Evolutionary conservation across 2,797 vertebrate species (phyloP).

Genomic region (Natrix natrix): DNA sequence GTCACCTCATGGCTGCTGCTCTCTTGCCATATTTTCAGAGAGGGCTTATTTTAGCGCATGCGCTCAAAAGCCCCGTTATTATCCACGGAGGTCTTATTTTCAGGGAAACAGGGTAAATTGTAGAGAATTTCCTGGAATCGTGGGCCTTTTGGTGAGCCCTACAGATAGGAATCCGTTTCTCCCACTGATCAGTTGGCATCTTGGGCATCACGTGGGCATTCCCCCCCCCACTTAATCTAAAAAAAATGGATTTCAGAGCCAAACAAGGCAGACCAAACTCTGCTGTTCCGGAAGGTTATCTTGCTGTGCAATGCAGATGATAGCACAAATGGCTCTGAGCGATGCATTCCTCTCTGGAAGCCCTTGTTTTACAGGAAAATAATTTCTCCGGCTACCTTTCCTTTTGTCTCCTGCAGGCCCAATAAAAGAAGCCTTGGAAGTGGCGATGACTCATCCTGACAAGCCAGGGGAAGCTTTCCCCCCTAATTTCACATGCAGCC

Average conservation of each 20-base stretch:
- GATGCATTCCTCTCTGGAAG: conserved; percentile 32
- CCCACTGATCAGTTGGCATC: not conserved
- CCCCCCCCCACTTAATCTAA: not conserved
- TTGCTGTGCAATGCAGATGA: not conserved
- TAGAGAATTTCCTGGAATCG: not conserved
- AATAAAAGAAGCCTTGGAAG: conserved; percentile 51
- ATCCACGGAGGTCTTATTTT: too few species aligned
- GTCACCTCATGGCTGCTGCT: too few species aligned
- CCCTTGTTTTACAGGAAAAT: conserved; percentile 23
- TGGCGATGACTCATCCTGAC: conserved; percentile 74
- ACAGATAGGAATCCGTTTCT: not conserved
- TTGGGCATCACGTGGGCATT: not conserved
- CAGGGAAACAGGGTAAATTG: too few species aligned
- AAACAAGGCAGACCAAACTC: not conserved
- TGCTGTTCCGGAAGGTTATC: not conserved
- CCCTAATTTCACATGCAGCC: conserved; percentile 88
- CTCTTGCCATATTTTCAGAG: too few species aligned
- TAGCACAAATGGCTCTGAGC: not conserved
- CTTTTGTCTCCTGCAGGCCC: conserved; percentile 64
- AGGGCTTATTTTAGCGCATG: too few species aligned
- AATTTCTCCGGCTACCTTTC: not conserved
- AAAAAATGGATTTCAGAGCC: not conserved
- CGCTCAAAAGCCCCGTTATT: too few species aligned
- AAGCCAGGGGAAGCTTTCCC: conserved; percentile 69
- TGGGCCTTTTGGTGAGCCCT: not conserved